These are phyloP conservation scores for Minunthozetes semirufus DNA, from an alignment of 2,888 invertebrate species.

Conservation along the genomic window DNA sequence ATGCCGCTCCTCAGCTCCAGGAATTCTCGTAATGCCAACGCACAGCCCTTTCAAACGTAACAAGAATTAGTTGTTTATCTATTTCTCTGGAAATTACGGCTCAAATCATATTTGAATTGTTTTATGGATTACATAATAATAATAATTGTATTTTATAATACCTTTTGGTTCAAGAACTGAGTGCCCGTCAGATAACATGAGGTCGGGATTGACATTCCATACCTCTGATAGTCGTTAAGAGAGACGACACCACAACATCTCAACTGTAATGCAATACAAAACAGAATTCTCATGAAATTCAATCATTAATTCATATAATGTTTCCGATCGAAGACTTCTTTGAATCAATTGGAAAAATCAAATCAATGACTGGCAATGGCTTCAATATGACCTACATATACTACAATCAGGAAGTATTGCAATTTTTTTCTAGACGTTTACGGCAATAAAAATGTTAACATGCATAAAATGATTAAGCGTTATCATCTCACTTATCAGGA, in stretches of 20 bases:
- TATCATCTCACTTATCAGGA: no score
- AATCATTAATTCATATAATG: background rate
- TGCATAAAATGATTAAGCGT: no score
- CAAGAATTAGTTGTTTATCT: background rate
- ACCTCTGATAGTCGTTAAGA: conserved; percentile 58
- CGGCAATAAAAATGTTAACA: no score
- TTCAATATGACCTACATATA: no score
- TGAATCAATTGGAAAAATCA: no score
- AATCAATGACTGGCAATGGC: no score
- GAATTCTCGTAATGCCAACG: conserved; percentile 35
- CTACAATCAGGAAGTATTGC: no score
- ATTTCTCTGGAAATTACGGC: background rate
- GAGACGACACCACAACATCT: conserved; percentile 86
- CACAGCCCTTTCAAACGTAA: conserved; percentile 34
- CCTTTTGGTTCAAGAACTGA: conserved; percentile 38
- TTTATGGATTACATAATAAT: background rate
- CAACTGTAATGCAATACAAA: conserved; percentile 55
- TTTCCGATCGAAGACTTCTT: no score
- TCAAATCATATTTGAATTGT: background rate
- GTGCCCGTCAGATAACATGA: conserved; percentile 35
- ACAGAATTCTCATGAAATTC: background rate
- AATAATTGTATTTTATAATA: conserved; percentile 13
- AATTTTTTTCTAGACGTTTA: no score
- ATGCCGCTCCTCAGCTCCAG: conserved; percentile 37
- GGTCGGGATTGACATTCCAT: conserved; percentile 37